Evolutionary conservation across 35 echinoderm and acorn worm genomes (phyloP).

Genomic region (Chiridota heheva): DNA sequence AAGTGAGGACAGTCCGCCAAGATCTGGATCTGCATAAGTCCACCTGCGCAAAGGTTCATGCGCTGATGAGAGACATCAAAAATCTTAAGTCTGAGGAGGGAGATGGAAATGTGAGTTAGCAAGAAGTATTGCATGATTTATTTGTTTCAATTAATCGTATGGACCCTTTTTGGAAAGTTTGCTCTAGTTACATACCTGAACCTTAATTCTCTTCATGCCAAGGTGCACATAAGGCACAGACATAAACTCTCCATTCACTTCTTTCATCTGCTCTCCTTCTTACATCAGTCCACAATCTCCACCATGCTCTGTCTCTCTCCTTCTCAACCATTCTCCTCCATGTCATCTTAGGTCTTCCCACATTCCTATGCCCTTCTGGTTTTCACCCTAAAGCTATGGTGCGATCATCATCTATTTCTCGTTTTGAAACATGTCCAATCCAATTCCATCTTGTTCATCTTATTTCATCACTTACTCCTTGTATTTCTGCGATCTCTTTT

Average conservation of each 20-base stretch:
- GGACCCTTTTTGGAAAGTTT: neutral
- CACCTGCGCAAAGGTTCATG: slow-evolving; percentile 18
- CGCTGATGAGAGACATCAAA: slow-evolving; percentile 20
- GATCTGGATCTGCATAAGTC: slow-evolving; percentile 20
- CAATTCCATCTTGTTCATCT: too few species aligned
- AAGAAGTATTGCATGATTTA: neutral
- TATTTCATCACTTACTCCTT: too few species aligned
- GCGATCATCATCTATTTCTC: too few species aligned
- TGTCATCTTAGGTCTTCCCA: too few species aligned
- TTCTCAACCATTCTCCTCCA: too few species aligned
- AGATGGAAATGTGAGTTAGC: slow-evolving; percentile 9
- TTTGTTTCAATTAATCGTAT: neutral
- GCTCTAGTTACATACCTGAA: neutral
- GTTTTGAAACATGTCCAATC: too few species aligned
- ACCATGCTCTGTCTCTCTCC: too few species aligned
- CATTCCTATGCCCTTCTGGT: too few species aligned
- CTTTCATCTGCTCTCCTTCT: neutral
- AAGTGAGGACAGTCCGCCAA: neutral
- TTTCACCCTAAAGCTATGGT: too few species aligned
- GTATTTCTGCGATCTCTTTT: too few species aligned
- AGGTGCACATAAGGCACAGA: neutral
- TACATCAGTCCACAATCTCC: too few species aligned
- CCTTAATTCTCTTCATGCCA: neutral
- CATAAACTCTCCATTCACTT: neutral
- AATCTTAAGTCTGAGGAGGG: slow-evolving; percentile 6